Evolutionary conservation across 2,888 invertebrate genomes (phyloP).

Genomic region (Beris chalybata): DNA sequence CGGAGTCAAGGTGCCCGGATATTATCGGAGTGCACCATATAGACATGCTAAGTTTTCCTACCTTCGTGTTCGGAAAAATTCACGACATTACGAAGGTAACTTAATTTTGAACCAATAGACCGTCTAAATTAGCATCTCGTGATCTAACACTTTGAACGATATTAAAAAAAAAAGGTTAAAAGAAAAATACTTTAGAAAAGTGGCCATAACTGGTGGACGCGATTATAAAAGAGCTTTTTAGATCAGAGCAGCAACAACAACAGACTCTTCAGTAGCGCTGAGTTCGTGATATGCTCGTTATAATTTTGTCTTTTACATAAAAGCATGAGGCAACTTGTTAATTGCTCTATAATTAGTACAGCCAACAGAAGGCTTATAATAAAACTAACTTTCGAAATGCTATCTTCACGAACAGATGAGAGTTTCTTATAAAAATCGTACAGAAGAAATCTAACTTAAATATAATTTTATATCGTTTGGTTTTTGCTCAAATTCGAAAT

Average conservation of each 20-base stretch:
- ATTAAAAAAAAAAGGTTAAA: neutral
- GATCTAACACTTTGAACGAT: conserved; percentile 16
- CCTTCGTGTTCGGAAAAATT: too few species aligned
- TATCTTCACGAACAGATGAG: too few species aligned
- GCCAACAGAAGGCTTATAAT: conserved; percentile 5
- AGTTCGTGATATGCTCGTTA: conserved; percentile 25
- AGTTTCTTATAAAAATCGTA: too few species aligned
- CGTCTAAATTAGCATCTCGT: conserved; percentile 23
- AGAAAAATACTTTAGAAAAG: neutral
- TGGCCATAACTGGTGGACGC: neutral
- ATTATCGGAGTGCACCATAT: too few species aligned
- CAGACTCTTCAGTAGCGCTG: neutral
- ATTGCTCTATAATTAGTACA: conserved; percentile 20
- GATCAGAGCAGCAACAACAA: conserved; percentile 9
- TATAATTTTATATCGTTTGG: too few species aligned
- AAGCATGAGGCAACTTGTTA: conserved; percentile 27
- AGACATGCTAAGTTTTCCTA: too few species aligned
- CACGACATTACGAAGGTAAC: too few species aligned
- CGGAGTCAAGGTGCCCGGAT: too few species aligned
- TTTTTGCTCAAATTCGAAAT: too few species aligned
- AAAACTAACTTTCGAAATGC: too few species aligned
- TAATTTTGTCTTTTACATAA: conserved; percentile 14
- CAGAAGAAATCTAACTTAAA: too few species aligned
- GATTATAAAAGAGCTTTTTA: conserved; percentile 16
- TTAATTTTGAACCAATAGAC: conserved; percentile 22